Conservation (phyloP, 2,113 vertebrate species). For the Pomatorhinus ruficollis region DNA sequence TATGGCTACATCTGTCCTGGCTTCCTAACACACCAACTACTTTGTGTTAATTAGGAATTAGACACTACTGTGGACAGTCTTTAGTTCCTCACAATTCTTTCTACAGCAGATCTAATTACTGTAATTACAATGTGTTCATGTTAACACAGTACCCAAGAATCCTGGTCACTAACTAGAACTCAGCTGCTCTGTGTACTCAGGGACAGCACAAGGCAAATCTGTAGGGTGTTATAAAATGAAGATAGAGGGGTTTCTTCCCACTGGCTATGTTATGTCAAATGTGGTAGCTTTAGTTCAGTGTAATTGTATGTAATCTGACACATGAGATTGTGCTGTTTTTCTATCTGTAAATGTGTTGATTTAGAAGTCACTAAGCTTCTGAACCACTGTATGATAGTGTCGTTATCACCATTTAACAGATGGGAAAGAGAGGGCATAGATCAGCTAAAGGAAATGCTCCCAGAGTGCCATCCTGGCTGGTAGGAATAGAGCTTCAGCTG, state of each 20-base stretch:
- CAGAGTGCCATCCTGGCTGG: not conserved
- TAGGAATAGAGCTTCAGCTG: not conserved
- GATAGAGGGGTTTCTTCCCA: not conserved
- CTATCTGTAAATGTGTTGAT: not conserved
- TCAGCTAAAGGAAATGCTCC: not conserved
- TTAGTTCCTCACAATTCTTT: not conserved
- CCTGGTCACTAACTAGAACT: not conserved
- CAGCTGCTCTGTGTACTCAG: not conserved
- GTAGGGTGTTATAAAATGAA: not conserved
- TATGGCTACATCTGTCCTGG: not conserved
- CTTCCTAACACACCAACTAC: not conserved
- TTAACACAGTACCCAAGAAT: not conserved
- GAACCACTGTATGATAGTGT: not conserved
- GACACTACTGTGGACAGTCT: not conserved
- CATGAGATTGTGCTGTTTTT: not conserved
- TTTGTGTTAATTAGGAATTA: not conserved
- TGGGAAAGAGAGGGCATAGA: not conserved
- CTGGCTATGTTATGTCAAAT: not conserved
- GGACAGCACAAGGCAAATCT: not conserved
- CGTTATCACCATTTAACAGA: not conserved
- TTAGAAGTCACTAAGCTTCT: not conserved
- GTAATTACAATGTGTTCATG: not conserved
- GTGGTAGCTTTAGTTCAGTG: not conserved
- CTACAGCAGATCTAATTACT: not conserved
- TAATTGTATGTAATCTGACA: not conserved